These are phyloP conservation scores for Apodemia mormo DNA, from an alignment of 2,888 invertebrate species.

Conservation along the genomic window DNA sequence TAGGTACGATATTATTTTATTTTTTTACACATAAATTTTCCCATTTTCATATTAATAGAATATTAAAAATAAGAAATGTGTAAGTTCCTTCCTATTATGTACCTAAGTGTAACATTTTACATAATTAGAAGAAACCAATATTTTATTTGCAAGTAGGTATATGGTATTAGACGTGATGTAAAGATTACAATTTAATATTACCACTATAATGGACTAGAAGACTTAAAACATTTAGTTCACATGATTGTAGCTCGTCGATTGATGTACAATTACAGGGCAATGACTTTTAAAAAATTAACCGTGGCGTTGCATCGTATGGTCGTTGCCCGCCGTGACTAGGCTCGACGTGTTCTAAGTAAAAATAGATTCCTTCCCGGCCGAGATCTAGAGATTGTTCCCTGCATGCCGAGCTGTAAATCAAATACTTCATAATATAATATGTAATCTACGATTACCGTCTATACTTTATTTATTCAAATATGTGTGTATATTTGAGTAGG, in stretches of 20 bases:
- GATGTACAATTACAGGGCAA: slow-evolving; percentile 55
- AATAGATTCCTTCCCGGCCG: slow-evolving; percentile 19
- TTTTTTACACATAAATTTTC: no score
- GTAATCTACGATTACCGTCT: neutral
- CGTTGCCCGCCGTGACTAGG: slow-evolving; percentile 21
- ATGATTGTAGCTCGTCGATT: slow-evolving; percentile 40
- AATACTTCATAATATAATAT: neutral
- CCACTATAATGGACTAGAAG: neutral
- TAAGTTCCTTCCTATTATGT: no score
- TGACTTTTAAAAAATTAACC: slow-evolving; percentile 67
- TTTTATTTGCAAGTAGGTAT: no score
- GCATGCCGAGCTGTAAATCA: slow-evolving; percentile 6
- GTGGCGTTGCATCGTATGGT: slow-evolving; percentile 53
- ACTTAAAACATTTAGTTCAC: slow-evolving; percentile 35
- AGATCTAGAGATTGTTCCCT: slow-evolving; percentile 12
- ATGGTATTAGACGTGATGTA: no score
- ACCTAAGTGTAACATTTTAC: no score
- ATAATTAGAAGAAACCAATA: no score
- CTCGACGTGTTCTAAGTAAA: slow-evolving; percentile 21
- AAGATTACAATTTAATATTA: no score
- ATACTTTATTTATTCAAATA: no score
- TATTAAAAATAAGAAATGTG: no score
- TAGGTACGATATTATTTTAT: no score
- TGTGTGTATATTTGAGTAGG: no score
- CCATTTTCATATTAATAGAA: no score